These are phyloP conservation scores for Tipula lateralis DNA, from an alignment of 2,888 invertebrate species.

Conservation along the genomic window DNA sequence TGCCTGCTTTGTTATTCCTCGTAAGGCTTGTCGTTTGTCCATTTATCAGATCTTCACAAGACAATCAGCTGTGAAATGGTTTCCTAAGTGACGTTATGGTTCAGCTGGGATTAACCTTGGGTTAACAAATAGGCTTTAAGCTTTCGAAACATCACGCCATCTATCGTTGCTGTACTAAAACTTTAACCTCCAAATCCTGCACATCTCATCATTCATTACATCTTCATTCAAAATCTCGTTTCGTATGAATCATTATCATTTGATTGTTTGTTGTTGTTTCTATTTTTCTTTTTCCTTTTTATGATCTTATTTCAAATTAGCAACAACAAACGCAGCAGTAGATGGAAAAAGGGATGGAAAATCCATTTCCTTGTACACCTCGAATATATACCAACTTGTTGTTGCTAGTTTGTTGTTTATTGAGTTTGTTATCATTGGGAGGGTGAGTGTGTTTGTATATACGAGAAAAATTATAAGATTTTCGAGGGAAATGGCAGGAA, in stretches of 20 bases:
- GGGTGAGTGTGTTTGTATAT: not conserved
- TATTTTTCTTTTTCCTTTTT: not conserved
- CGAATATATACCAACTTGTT: not conserved
- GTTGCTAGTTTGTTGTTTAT: slow-evolving; percentile 11
- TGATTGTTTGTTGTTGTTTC: slow-evolving; percentile 9
- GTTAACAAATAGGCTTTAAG: too few relatives aligned
- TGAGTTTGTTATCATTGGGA: not conserved
- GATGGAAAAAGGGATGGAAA: not conserved
- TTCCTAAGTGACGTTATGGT: too few relatives aligned
- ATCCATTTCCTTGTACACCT: not conserved
- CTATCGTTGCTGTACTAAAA: not conserved
- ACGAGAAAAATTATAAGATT: not conserved
- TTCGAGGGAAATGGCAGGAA: not conserved
- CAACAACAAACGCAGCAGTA: not conserved
- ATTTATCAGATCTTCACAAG: too few relatives aligned
- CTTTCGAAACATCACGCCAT: not conserved
- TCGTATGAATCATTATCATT: not conserved
- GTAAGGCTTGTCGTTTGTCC: too few relatives aligned
- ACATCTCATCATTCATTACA: not conserved
- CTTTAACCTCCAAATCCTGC: not conserved
- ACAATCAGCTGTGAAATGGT: too few relatives aligned
- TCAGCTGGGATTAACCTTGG: too few relatives aligned
- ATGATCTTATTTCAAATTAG: not conserved
- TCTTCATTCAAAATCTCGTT: not conserved
- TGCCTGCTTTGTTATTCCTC: too few relatives aligned